Evolutionary conservation across 1,140 invertebrate species (phyloP).

Genomic region (Dendrolimus kikuchii): DNA sequence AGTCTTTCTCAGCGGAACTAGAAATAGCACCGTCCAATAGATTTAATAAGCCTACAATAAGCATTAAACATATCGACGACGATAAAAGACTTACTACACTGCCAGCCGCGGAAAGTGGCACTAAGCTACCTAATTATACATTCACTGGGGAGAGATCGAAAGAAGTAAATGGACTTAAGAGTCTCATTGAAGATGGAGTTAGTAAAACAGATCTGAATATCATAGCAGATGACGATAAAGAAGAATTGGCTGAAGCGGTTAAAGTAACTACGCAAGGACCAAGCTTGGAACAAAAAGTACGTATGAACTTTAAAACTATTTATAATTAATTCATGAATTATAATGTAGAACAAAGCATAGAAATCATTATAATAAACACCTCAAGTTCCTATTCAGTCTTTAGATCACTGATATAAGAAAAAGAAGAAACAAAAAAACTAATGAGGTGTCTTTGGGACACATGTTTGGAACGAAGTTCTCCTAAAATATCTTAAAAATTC

Average conservation of each 20-base stretch:
- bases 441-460: no score
- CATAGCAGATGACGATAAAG: conserved; percentile 46
- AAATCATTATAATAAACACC: no score
- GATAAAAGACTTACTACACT: conserved; percentile 31
- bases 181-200: conserved; percentile 62
- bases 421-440: no score
- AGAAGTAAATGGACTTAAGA: conserved; percentile 54
- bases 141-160: conserved; percentile 53
- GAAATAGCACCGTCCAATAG: conserved; percentile 70
- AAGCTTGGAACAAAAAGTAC: conserved; percentile 67
- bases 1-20: conserved; percentile 81
- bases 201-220: conserved; percentile 60
- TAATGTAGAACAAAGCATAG: no score
- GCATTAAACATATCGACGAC: conserved; percentile 47
- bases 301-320: conserved; percentile 1
- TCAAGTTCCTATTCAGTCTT: no score
- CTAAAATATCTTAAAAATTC: no score
- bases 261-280: conserved; percentile 64
- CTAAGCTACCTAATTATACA: conserved; percentile 37
- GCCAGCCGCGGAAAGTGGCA: conserved; percentile 21
- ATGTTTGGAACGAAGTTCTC: no score
- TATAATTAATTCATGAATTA: no score
- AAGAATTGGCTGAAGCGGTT: conserved; percentile 27
- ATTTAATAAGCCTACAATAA: conserved; percentile 50
- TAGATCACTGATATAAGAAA: no score